phyloP scores from a whole-genome alignment of 2,797 vertebrate species.

The Chanos chanos region DNA sequence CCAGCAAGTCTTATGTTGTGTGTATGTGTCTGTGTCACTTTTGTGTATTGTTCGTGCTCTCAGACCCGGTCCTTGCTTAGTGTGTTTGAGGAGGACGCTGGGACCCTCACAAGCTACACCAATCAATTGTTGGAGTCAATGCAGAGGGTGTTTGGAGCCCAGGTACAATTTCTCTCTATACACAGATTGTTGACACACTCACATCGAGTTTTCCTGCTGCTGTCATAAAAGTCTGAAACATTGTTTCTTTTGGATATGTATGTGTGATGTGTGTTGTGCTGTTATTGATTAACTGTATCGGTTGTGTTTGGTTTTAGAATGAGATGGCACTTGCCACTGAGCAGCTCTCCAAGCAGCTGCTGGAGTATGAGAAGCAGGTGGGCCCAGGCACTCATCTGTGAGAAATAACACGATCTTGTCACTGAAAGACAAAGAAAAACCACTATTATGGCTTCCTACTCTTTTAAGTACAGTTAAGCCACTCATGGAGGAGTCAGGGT shows the following conservation, averaged over 20 bases:
- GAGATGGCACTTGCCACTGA: conserved; percentile 97
- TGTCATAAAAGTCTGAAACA: no score
- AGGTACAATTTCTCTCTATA: conserved; percentile 72
- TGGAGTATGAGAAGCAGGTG: conserved; percentile 96
- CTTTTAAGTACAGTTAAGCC: no score
- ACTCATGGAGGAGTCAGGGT: no score
- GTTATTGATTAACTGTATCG: neutral
- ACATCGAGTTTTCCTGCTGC: no score
- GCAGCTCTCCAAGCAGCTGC: conserved; percentile 89
- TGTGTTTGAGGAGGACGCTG: conserved; percentile 97
- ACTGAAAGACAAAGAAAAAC: no score
- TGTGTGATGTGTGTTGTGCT: no score
- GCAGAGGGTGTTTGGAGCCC: conserved; percentile 95
- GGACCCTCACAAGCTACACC: conserved; percentile 92
- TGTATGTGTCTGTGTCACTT: neutral
- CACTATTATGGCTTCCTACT: no score
- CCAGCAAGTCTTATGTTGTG: neutral
- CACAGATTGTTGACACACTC: no score
- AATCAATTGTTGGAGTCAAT: conserved; percentile 94
- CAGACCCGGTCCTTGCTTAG: conserved; percentile 96
- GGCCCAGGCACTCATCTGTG: no score
- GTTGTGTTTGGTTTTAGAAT: conserved; percentile 75
- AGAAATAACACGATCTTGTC: no score
- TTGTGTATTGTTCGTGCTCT: no score
- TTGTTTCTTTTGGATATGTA: no score